A percentile compares a stretch with the other conserved stretches of the same genome.
phyloP scores from a whole-genome alignment of 2,888 invertebrate species.

The Microctonus aethiopoides region DNA sequence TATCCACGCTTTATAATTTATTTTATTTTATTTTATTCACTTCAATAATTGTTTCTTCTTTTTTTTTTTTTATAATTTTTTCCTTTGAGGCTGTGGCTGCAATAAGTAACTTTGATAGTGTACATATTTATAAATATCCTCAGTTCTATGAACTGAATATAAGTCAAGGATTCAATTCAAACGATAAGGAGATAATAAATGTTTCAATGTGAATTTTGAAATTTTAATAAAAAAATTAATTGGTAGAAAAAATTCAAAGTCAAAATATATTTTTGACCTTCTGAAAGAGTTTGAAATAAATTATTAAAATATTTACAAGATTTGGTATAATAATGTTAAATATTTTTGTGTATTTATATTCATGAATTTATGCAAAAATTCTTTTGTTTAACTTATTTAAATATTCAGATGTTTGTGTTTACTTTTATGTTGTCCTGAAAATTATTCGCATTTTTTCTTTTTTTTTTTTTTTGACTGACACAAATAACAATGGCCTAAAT shows the following conservation, averaged over 20 bases:
- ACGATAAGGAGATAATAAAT: not conserved
- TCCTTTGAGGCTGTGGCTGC: not conserved
- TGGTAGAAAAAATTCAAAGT: not conserved
- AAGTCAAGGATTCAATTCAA: slow-evolving; percentile 20
- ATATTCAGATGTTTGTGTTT: not conserved
- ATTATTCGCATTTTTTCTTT: slow-evolving; percentile 21
- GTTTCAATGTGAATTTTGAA: not conserved
- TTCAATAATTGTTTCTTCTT: not conserved
- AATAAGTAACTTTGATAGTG: not conserved
- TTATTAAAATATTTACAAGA: too few relatives aligned
- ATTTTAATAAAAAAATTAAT: slow-evolving; percentile 1
- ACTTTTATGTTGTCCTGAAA: not conserved
- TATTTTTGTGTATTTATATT: too few relatives aligned
- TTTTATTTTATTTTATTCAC: not conserved
- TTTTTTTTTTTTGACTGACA: slow-evolving; percentile 2
- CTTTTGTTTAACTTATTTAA: not conserved
- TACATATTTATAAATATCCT: not conserved
- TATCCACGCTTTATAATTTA: not conserved
- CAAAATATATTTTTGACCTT: too few relatives aligned
- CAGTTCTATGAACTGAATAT: not conserved
- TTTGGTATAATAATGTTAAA: too few relatives aligned
- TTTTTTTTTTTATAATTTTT: too few relatives aligned
- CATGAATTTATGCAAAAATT: too few relatives aligned
- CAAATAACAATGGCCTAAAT: slow-evolving; percentile 39
- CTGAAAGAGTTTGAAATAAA: too few relatives aligned